These are phyloP conservation scores for Mormyrops boulengeri DNA, from an alignment of 2,797 vertebrate species.

Conservation along the genomic window DNA sequence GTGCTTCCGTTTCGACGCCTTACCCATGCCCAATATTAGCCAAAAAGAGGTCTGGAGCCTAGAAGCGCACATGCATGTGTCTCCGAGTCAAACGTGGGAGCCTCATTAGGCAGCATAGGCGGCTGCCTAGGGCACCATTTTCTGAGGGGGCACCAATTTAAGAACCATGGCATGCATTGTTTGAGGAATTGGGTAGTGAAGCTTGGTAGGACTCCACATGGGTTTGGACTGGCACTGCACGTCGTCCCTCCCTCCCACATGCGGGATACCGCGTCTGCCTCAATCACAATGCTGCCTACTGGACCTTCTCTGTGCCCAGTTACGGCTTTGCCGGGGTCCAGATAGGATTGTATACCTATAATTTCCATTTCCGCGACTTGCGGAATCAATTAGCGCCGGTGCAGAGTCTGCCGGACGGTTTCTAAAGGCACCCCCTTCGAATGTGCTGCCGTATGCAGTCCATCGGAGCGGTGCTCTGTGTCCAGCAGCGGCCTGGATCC, in stretches of 20 bases:
- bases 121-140: not conserved
- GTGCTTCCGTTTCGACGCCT: not conserved
- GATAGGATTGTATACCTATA: not conserved
- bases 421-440: not conserved
- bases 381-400: not conserved
- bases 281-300: not conserved
- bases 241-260: not conserved
- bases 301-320: not conserved
- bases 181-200: not conserved
- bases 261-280: not conserved
- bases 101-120: not conserved
- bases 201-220: not conserved
- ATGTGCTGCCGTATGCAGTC: not conserved
- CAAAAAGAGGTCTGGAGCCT: not conserved
- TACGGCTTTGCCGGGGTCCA: not conserved
- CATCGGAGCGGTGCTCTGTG: not conserved
- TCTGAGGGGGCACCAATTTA: not conserved
- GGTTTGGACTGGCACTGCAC: not conserved
- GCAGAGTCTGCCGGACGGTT: not conserved
- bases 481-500: not conserved
- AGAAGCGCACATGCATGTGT: not conserved
- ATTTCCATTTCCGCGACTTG: not conserved
- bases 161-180: not conserved
- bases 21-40: constrained; percentile 33
- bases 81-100: not conserved